A percentile compares a stretch with the other conserved stretches of the same genome.
These are phyloP conservation scores for Notothenia rossii DNA, from an alignment of 2,113 vertebrate genomes.

Conservation along the genomic window DNA sequence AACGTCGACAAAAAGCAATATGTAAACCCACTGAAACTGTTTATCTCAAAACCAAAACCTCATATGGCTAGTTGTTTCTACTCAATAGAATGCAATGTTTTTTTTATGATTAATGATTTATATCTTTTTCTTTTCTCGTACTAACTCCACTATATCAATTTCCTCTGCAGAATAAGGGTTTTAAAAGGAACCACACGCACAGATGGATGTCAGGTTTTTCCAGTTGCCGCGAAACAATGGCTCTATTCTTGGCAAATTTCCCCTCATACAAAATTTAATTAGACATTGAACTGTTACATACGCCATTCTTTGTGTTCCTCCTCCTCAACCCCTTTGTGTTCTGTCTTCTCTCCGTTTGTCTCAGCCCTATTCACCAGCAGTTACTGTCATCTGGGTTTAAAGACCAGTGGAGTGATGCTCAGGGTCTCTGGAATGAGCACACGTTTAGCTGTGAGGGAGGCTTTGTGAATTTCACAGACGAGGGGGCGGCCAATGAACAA, in stretches of 20 bases:
- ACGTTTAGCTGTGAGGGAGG: not conserved
- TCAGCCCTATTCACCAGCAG: conserved; percentile 12
- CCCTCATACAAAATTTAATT: conserved; percentile 58
- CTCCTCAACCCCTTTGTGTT: conserved; percentile 34
- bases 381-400: conserved; percentile 45
- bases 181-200: conserved; percentile 46
- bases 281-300: conserved; percentile 46
- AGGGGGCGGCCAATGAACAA: not conserved
- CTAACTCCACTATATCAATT: conserved; percentile 47
- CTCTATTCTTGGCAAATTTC: conserved; percentile 61
- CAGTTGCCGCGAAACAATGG: conserved; percentile 68
- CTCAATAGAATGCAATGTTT: conserved; percentile 36
- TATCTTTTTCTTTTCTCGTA: not conserved
- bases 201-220: conserved; percentile 60
- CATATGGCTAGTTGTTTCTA: conserved; percentile 34
- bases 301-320: conserved; percentile 33
- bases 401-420: conserved; percentile 10
- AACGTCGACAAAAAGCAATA: conserved; percentile 39
- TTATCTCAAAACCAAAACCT: too few relatives aligned
- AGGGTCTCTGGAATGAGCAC: conserved; percentile 4
- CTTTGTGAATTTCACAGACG: conserved; percentile 7
- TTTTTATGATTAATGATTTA: conserved; percentile 57
- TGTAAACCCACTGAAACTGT: too few relatives aligned
- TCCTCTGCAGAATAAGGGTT: conserved; percentile 40
- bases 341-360: conserved; percentile 8